Conservation (phyloP, 2,113 vertebrate species). For the Reinhardtius hippoglossoides region DNA sequence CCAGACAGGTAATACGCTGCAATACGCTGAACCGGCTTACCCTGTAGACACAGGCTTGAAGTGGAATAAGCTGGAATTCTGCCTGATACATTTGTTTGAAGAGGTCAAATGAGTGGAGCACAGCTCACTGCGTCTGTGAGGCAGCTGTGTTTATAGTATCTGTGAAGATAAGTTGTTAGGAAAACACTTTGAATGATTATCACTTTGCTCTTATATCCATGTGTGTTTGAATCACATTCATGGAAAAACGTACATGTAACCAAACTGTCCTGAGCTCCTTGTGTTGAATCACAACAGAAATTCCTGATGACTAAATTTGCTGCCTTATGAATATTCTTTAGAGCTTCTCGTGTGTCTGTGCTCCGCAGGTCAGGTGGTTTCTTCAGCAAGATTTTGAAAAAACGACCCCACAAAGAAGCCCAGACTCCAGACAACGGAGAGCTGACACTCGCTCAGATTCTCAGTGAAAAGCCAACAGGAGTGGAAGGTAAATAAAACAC, state of each 20-base stretch:
- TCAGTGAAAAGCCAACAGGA: constrained; percentile 65
- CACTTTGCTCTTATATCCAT: too few species aligned
- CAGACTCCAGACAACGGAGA: constrained; percentile 85
- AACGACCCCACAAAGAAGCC: constrained; percentile 80
- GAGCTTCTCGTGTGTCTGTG: constrained; percentile 20
- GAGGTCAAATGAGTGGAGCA: background rate
- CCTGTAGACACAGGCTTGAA: background rate
- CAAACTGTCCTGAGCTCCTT: too few species aligned
- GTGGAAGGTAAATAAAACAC: constrained; percentile 72
- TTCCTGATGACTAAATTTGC: background rate
- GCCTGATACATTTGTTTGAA: background rate
- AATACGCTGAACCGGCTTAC: background rate
- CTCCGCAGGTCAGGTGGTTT: constrained; percentile 77
- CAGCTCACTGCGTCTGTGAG: too few species aligned
- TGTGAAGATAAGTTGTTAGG: background rate
- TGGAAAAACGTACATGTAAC: too few species aligned
- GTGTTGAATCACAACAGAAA: background rate
- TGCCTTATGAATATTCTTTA: background rate
- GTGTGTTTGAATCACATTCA: too few species aligned
- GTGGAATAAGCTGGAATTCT: background rate
- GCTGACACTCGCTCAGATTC: constrained; percentile 63
- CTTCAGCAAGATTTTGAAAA: constrained; percentile 86
- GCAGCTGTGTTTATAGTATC: background rate
- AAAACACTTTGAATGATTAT: too few species aligned
- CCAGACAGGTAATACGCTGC: constrained; percentile 85